A percentile compares a stretch with the other conserved stretches of the same genome.
Evolutionary conservation across 2,888 invertebrate genomes (phyloP).

Genomic region (Oscheius myriophilus): DNA sequence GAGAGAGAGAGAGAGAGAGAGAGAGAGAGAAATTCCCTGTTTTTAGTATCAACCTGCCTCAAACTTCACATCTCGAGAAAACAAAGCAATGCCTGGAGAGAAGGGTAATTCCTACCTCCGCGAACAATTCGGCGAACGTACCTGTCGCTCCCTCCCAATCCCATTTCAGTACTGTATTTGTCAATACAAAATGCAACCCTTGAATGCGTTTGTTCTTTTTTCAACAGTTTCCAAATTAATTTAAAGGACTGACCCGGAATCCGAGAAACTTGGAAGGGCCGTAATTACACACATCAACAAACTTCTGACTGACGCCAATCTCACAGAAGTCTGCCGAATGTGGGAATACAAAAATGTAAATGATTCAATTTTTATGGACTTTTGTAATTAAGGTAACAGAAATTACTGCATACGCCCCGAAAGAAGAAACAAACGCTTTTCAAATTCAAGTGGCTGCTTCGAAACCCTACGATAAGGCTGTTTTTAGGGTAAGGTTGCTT

Average conservation of each 20-base stretch:
- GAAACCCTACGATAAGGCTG: conserved; percentile 8
- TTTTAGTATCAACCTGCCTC: conserved; percentile 39
- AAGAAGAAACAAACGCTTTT: conserved; percentile 13
- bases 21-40: too few species aligned
- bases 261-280: conserved; percentile 3
- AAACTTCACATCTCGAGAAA: too few species aligned
- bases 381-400: conserved; percentile 1
- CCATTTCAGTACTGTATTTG: conserved; percentile 54
- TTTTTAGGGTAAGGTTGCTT: conserved; percentile 15
- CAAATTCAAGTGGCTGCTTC: not conserved
- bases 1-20: too few species aligned
- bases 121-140: conserved; percentile 35
- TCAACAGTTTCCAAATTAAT: not conserved
- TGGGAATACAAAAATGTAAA: conserved; percentile 5
- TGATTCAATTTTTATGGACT: too few species aligned
- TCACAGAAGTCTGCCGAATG: not conserved
- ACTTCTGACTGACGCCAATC: not conserved
- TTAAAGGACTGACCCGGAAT: conserved; percentile 11
- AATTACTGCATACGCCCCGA: conserved; percentile 9
- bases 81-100: conserved; percentile 15
- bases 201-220: not conserved
- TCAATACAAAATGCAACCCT: conserved; percentile 30
- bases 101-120: conserved; percentile 49
- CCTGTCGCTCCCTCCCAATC: conserved; percentile 44
- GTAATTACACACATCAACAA: not conserved